A percentile compares a stretch with the other conserved stretches of the same genome.
These are phyloP conservation scores for Hydropsyche betteni DNA, from an alignment of 2,888 invertebrate genomes.

Conservation along the genomic window DNA sequence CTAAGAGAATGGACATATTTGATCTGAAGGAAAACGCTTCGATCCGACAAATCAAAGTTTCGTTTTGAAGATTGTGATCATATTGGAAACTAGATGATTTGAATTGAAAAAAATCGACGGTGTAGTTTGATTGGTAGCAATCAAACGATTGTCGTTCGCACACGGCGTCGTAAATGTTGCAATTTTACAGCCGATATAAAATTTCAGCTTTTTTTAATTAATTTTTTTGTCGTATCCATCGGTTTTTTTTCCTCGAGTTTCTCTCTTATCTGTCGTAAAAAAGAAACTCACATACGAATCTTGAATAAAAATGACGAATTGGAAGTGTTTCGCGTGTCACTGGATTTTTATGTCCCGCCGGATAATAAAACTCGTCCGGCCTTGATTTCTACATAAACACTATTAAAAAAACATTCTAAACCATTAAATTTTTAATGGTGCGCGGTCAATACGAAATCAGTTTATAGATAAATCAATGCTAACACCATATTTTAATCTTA, in stretches of 20 bases:
- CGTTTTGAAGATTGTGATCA: too few species aligned
- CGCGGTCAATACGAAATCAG: conserved; percentile 41
- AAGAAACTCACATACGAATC: conserved; percentile 6
- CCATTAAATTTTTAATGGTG: conserved; percentile 38
- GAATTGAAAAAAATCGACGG: too few species aligned
- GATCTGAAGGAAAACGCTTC: too few species aligned
- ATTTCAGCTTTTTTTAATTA: conserved; percentile 6
- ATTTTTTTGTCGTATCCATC: too few species aligned
- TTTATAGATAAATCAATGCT: conserved; percentile 45
- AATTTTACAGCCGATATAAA: conserved; percentile 15
- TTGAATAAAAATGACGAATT: conserved; percentile 30
- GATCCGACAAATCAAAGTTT: too few species aligned
- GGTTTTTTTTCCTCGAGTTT: too few species aligned
- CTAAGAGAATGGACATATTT: not conserved
- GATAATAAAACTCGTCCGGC: conserved; percentile 37
- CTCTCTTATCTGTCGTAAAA: not conserved
- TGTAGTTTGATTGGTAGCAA: not conserved
- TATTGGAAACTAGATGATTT: too few species aligned
- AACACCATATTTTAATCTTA: conserved; percentile 44
- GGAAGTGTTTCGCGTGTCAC: conserved; percentile 36
- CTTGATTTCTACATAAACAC: conserved; percentile 40
- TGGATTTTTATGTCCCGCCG: conserved; percentile 18
- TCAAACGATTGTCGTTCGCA: conserved; percentile 10
- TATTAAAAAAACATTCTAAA: conserved; percentile 41
- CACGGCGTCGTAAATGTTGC: conserved; percentile 1